Base-by-base conservation (phyloP, 2,113 vertebrate genomes). In the Otis tarda region DNA sequence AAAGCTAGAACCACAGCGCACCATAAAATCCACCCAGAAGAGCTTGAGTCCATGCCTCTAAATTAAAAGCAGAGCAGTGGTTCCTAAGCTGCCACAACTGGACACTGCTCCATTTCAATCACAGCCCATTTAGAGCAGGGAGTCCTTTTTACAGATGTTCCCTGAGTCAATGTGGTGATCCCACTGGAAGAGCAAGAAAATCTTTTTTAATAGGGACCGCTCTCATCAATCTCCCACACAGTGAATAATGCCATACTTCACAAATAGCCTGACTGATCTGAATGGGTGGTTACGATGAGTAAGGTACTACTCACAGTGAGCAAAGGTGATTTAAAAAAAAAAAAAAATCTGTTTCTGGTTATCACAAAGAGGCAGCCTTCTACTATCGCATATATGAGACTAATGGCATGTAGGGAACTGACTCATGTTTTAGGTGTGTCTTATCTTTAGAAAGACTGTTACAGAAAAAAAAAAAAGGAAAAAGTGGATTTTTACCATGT, bases 301-400 rank as follows among this genome's bases (percentile, higher is more conserved):
- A 94, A 96, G 71, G 57, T 37, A 55, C 74, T 69, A 80, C 57
- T 94, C 93, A 95, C 27, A 39, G 39, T 16, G 56, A 92, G 39
- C 33, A 52, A 83, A 75, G 52, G 56, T n/a, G 60, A 75, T 45
- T 56, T 47, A 9, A 47, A 49, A 33, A 57, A 33, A 60, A 77
- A 74, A 85, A 67, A 79, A 60, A 56, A 70, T 45, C 47, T 59
- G 11, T 20, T 80, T 91, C 61, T n/a, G 4, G 9, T 68, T 73
- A 33, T 20, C 59, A 94, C 63, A 61, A 55, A 81, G 47, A 94
- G 12, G 11, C n/a, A 64, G 9, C 73, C 39, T 76, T 80, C 67
- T 63, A 20, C 65, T 76, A 33, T 10, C 68, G 56, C 14, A 14
- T 37, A 21, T 7, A 85, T 43, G 47, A 88, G 55, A 74, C 28